phyloP scores from a whole-genome alignment of 1,140 invertebrate genomes.

The Pinna nobilis region DNA sequence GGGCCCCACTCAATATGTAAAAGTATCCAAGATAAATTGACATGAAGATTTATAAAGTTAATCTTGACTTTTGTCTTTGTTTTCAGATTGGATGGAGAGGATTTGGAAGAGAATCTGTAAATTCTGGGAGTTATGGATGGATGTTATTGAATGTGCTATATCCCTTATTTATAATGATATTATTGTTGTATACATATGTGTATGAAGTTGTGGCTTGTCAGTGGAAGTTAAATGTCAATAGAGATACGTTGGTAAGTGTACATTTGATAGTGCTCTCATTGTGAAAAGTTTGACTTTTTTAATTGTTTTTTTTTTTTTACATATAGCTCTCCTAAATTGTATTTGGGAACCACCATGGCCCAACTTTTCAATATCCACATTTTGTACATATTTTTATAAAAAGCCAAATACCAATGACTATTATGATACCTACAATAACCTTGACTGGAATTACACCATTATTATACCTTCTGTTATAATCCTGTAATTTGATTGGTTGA shows the following conservation, averaged over 20 bases:
- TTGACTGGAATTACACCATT: no score
- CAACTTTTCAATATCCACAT: no score
- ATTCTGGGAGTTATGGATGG: slow-evolving; percentile 51
- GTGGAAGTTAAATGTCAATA: slow-evolving; percentile 68
- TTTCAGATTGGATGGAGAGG: slow-evolving; percentile 71
- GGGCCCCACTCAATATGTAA: slow-evolving; percentile 63
- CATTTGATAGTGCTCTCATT: no score
- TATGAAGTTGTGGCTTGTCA: slow-evolving; percentile 72
- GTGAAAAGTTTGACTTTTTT: not conserved
- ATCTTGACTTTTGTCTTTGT: not conserved
- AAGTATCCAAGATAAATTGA: no score
- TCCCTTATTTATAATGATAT: slow-evolving; percentile 59
- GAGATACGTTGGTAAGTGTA: slow-evolving; percentile 63
- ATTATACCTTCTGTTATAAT: no score
- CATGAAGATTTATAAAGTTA: not conserved
- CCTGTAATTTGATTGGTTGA: no score
- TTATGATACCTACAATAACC: no score
- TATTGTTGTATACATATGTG: slow-evolving; percentile 69
- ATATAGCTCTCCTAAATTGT: no score
- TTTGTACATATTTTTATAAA: no score
- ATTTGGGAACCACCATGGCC: no score
- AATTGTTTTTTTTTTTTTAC: no score
- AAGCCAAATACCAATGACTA: no score
- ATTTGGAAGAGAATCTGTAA: slow-evolving; percentile 65
- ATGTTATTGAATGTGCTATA: slow-evolving; percentile 65